phyloP scores from a whole-genome alignment of 2,797 vertebrate genomes.

The Halcyon badia region DNA sequence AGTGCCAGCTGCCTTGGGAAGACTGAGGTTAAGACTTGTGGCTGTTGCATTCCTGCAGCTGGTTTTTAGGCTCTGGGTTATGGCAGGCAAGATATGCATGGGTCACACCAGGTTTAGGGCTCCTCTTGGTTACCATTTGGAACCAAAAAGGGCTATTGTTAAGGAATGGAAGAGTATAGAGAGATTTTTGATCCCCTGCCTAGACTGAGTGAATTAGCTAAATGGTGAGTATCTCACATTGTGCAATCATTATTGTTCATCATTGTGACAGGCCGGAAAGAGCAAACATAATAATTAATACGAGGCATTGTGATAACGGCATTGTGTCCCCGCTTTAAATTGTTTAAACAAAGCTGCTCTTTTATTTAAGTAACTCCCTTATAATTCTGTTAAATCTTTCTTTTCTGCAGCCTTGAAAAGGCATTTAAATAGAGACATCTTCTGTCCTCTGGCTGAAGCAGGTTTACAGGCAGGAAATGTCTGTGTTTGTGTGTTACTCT shows the following conservation, averaged over 20 bases:
- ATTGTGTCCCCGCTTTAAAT: slow-evolving; percentile 28
- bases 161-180: not conserved
- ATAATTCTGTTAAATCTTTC: slow-evolving; percentile 29
- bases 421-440: not conserved
- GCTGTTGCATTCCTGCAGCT: not conserved
- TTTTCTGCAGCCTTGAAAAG: slow-evolving; percentile 19
- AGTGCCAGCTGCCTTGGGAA: not conserved
- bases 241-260: slow-evolving; percentile 25
- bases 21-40: not conserved
- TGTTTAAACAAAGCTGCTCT: not conserved
- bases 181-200: slow-evolving; percentile 42
- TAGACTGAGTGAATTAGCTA: slow-evolving; percentile 32
- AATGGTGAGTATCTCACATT: not conserved
- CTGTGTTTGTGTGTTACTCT: not conserved
- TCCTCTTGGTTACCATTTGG: not conserved
- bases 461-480: not conserved
- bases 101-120: not conserved
- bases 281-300: slow-evolving; percentile 60
- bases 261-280: slow-evolving; percentile 27
- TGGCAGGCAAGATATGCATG: not conserved
- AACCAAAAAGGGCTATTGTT: not conserved
- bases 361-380: slow-evolving; percentile 23
- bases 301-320: not conserved
- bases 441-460: not conserved
- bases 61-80: not conserved